Conservation (phyloP, 1,140 invertebrate genomes). For the Caenorhabditis elegans region DNA sequence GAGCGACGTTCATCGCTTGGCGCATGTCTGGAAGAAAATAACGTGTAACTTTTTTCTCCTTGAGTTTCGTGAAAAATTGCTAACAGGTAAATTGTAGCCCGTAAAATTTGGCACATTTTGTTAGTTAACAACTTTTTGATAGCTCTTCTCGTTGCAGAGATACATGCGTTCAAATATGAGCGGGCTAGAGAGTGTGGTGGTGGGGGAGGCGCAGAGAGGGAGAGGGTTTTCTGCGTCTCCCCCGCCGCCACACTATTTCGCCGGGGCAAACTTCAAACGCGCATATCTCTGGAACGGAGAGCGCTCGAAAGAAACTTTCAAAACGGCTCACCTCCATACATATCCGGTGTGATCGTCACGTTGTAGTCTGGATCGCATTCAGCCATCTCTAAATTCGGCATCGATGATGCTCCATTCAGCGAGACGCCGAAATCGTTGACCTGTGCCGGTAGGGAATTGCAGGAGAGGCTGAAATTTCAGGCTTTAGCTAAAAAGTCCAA, state of each 20-base stretch:
- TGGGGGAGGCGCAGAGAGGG: too few relatives aligned
- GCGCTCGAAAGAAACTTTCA: too few relatives aligned
- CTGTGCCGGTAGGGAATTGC: slow-evolving; percentile 30
- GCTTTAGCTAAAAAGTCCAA: neutral
- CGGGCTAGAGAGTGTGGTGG: neutral
- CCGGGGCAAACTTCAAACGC: too few relatives aligned
- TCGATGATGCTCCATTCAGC: slow-evolving; percentile 32
- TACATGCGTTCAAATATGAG: too few relatives aligned
- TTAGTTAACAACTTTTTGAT: too few relatives aligned
- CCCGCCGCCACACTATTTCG: too few relatives aligned
- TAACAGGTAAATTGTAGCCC: too few relatives aligned
- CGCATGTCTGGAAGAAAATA: slow-evolving; percentile 60
- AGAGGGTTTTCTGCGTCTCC: neutral
- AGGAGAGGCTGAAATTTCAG: slow-evolving; percentile 31
- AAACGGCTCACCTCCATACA: slow-evolving; percentile 40
- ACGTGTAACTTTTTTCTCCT: too few relatives aligned
- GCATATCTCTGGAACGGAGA: too few relatives aligned
- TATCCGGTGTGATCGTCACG: slow-evolving; percentile 61
- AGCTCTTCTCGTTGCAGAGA: too few relatives aligned
- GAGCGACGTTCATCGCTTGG: slow-evolving; percentile 51
- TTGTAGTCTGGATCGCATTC: slow-evolving; percentile 65
- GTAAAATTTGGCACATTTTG: too few relatives aligned
- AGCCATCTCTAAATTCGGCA: slow-evolving; percentile 47
- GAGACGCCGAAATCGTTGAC: slow-evolving; percentile 37
- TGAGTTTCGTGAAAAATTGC: too few relatives aligned